Conservation (phyloP, 2,888 invertebrate species). For the Nymphalis polychloros region DNA sequence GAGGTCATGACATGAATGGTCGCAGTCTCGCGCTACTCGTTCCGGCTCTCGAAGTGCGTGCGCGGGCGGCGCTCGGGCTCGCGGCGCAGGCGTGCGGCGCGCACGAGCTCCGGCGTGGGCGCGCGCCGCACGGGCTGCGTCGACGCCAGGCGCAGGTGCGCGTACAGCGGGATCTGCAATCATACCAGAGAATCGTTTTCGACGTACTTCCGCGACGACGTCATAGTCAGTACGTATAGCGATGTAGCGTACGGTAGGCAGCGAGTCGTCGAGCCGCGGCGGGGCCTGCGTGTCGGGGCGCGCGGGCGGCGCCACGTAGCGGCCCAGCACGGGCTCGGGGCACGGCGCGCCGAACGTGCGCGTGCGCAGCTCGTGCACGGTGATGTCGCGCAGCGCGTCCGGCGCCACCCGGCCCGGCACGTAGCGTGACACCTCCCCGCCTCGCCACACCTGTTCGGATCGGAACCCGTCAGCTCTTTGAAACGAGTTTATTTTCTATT, state of each 20-base stretch:
- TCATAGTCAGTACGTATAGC: not conserved
- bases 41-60: slow-evolving; percentile 74
- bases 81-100: slow-evolving; percentile 61
- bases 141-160: slow-evolving; percentile 84
- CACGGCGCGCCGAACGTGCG: slow-evolving; percentile 80
- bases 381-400: slow-evolving; percentile 67
- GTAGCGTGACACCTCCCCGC: slow-evolving; percentile 75
- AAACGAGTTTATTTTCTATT: not conserved
- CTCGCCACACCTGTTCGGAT: slow-evolving; percentile 66
- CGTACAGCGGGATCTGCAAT: slow-evolving; percentile 85
- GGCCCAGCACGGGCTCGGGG: slow-evolving; percentile 81
- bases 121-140: slow-evolving; percentile 81
- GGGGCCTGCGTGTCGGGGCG: slow-evolving; percentile 74
- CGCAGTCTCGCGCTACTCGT: not conserved
- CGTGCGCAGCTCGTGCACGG: slow-evolving; percentile 64
- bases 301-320: slow-evolving; percentile 79
- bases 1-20: no score
- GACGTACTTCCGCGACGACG: not conserved
- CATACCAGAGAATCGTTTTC: no score
- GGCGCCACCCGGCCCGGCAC: slow-evolving; percentile 73
- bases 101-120: slow-evolving; percentile 78
- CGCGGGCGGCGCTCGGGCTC: slow-evolving; percentile 59
- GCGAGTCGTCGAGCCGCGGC: slow-evolving; percentile 83
- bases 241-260: slow-evolving; percentile 64
- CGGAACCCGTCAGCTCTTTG: no score